phyloP scores from a whole-genome alignment of 2,113 vertebrate species.

The Trachemys scripta region DNA sequence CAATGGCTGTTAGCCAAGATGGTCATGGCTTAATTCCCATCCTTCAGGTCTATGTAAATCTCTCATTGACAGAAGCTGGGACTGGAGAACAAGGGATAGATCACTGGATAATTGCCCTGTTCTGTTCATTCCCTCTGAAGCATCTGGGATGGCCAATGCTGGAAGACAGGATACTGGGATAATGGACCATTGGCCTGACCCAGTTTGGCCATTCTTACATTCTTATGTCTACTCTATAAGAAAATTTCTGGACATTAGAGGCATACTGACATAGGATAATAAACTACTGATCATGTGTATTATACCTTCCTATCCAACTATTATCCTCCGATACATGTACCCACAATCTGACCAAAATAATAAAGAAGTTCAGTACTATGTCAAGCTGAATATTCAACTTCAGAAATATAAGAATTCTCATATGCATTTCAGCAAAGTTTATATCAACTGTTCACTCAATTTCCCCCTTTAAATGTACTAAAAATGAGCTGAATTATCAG shows the following conservation, averaged over 20 bases:
- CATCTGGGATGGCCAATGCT: neutral
- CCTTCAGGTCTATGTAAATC: neutral
- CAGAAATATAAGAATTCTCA: neutral
- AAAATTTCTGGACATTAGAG: neutral
- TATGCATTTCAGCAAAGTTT: neutral
- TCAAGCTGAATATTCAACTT: neutral
- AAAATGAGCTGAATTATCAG: neutral
- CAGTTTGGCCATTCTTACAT: neutral
- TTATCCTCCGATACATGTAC: neutral
- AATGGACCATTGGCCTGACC: neutral
- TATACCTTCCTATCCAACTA: neutral
- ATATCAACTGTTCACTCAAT: neutral
- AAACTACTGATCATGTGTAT: neutral
- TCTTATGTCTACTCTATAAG: neutral
- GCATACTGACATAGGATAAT: neutral
- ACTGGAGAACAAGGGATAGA: neutral
- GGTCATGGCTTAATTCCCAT: neutral
- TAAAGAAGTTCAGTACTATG: neutral
- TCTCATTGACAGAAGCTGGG: neutral
- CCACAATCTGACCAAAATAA: conserved; percentile 8
- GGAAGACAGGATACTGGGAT: neutral
- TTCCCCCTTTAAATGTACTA: conserved; percentile 10
- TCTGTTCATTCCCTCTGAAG: neutral
- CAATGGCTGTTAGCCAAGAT: neutral
- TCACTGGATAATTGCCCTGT: neutral